Evolutionary conservation across 2,797 vertebrate genomes (phyloP).

Genomic region (Manis pentadactyla): DNA sequence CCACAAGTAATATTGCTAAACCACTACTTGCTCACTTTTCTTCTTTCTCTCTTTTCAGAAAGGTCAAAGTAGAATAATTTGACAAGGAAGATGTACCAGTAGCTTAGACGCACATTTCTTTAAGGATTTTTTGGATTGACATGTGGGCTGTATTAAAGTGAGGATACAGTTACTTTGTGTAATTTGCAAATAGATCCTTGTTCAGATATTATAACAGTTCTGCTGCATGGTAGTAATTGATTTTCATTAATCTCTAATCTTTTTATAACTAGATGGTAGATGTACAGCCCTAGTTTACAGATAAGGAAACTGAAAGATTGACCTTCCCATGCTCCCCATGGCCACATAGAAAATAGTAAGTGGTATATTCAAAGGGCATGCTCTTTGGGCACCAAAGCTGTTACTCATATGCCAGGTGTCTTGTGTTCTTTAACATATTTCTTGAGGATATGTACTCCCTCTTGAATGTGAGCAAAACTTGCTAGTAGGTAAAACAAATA

Average conservation of each 20-base stretch:
- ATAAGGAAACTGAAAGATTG: conserved; percentile 50
- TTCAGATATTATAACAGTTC: conserved; percentile 47
- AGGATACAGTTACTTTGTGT: conserved; percentile 28
- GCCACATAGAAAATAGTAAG: background rate
- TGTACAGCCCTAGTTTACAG: background rate
- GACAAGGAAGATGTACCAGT: conserved; percentile 6
- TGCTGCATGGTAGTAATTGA: background rate
- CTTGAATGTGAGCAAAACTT: conserved; percentile 20
- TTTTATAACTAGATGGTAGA: conserved; percentile 14
- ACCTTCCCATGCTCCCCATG: background rate
- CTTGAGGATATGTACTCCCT: conserved; percentile 25
- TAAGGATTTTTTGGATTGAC: background rate
- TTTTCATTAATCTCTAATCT: conserved; percentile 15
- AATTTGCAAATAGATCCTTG: background rate
- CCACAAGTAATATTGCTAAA: background rate
- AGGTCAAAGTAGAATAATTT: conserved; percentile 46
- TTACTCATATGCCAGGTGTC: background rate
- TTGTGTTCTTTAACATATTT: conserved; percentile 23
- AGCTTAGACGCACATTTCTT: conserved; percentile 35
- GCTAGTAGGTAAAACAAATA: background rate
- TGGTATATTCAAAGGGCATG: background rate
- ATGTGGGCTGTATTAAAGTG: conserved; percentile 3
- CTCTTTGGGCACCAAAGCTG: background rate
- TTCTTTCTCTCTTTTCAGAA: conserved; percentile 12
- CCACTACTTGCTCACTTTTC: background rate